These are phyloP conservation scores for Platyura marginata DNA, from an alignment of 1,140 invertebrate species.

Conservation along the genomic window DNA sequence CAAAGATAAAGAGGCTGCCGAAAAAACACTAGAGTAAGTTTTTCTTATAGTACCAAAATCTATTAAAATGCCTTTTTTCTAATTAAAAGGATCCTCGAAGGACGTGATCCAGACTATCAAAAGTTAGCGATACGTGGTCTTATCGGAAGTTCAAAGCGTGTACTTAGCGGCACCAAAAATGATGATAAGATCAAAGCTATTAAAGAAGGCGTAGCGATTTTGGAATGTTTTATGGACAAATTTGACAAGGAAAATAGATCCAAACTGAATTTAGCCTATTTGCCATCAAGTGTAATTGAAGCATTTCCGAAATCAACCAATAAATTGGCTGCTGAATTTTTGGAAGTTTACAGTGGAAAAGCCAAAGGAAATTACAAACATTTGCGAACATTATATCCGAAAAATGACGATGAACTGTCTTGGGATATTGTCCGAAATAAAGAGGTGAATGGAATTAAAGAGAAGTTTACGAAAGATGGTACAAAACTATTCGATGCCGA, in stretches of 20 bases:
- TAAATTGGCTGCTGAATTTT: constrained; percentile 15
- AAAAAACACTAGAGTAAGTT: constrained; percentile 24
- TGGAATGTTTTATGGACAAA: constrained; percentile 41
- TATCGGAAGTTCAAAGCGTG: constrained; percentile 39
- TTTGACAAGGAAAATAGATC: constrained; percentile 37
- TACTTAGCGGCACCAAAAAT: constrained; percentile 40
- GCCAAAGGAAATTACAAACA: constrained; percentile 43
- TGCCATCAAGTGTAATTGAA: constrained; percentile 25
- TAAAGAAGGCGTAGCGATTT: constrained; percentile 37
- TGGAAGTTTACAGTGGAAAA: constrained; percentile 19
- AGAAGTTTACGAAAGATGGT: constrained; percentile 27
- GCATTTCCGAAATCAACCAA: constrained; percentile 13
- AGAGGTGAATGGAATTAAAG: constrained; percentile 31
- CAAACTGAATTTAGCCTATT: constrained; percentile 38
- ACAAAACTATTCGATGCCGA: constrained; percentile 34
- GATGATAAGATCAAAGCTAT: constrained; percentile 45
- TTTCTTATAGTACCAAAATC: background rate
- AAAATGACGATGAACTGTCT: constrained; percentile 27
- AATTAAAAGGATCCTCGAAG: constrained; percentile 29
- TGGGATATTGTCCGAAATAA: constrained; percentile 45
- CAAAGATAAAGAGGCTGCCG: constrained; percentile 36
- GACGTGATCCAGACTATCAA: constrained; percentile 44
- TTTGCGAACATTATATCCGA: constrained; percentile 33
- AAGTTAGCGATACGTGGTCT: constrained; percentile 39
- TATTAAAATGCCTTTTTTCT: background rate